phyloP scores from a whole-genome alignment of 2,113 vertebrate genomes.

The Sylvietta virens region DNA sequence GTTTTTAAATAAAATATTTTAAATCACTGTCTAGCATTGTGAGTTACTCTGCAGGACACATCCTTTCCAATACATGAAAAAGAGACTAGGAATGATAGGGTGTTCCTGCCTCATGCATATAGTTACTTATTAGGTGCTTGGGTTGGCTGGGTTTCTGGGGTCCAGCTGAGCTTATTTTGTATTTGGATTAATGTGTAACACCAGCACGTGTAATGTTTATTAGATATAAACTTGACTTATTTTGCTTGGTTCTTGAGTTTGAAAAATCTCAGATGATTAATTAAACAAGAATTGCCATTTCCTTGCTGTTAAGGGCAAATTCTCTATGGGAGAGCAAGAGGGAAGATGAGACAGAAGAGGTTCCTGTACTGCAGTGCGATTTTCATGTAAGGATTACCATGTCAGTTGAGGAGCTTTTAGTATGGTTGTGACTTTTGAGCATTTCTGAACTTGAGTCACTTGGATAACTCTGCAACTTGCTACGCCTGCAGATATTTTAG shows the following conservation, averaged over 20 bases:
- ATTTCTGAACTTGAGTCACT: neutral
- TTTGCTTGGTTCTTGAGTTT: neutral
- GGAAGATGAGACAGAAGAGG: neutral
- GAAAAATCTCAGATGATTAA: neutral
- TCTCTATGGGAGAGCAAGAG: neutral
- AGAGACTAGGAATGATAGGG: fast-evolving
- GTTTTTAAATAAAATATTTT: neutral
- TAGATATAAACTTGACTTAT: neutral
- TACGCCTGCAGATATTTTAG: neutral
- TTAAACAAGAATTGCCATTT: neutral
- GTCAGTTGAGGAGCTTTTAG: neutral
- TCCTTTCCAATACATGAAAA: neutral
- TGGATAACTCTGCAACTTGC: neutral
- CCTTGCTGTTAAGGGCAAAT: neutral
- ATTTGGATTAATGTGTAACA: neutral
- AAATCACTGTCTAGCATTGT: neutral
- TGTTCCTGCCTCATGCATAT: neutral
- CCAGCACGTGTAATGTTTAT: neutral
- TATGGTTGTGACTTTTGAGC: neutral
- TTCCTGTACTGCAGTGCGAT: neutral
- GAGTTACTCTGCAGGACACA: neutral
- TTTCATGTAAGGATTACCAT: neutral
- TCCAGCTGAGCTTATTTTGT: neutral
- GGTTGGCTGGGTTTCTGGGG: neutral
- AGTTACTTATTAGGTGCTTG: neutral